Conservation (phyloP, 2,888 invertebrate species). For the Brachyopa scutellaris region DNA sequence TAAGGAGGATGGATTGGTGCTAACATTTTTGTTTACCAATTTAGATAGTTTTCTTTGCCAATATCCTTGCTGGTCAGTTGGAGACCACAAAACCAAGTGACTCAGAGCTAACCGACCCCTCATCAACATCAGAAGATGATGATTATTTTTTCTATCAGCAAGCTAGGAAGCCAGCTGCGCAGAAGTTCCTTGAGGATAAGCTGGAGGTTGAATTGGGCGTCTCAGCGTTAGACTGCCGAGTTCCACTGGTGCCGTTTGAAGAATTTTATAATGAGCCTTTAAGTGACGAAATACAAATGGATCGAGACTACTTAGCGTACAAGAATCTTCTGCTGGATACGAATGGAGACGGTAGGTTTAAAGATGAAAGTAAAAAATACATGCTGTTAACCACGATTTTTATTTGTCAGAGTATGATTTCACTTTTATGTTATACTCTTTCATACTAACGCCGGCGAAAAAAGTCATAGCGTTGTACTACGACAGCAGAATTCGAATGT, state of each 20-base stretch:
- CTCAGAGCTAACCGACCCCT: conserved; percentile 80
- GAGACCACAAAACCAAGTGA: conserved; percentile 86
- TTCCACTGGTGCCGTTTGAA: conserved; percentile 91
- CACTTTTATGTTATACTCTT: conserved; percentile 95
- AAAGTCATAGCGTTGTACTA: conserved; percentile 96
- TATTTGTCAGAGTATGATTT: conserved; percentile 85
- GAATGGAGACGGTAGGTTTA: conserved; percentile 73
- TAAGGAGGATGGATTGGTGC: too few relatives aligned
- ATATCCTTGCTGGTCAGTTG: conserved; percentile 91
- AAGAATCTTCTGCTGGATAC: conserved; percentile 84
- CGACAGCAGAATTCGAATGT: conserved; percentile 97
- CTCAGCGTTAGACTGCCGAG: conserved; percentile 87
- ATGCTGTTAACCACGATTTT: not conserved
- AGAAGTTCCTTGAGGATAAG: conserved; percentile 81
- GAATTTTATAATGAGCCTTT: conserved; percentile 97
- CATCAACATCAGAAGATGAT: conserved; percentile 81
- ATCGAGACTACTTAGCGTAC: conserved; percentile 95
- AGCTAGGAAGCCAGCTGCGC: conserved; percentile 77
- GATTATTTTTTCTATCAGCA: conserved; percentile 80
- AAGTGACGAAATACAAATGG: conserved; percentile 96
- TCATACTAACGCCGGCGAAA: conserved; percentile 94
- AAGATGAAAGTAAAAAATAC: not conserved
- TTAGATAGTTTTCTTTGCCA: conserved; percentile 93
- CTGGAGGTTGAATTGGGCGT: conserved; percentile 87
- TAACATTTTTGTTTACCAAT: too few relatives aligned